Conservation (phyloP, 2,113 vertebrate genomes). For the Mesocricetus auratus region DNA sequence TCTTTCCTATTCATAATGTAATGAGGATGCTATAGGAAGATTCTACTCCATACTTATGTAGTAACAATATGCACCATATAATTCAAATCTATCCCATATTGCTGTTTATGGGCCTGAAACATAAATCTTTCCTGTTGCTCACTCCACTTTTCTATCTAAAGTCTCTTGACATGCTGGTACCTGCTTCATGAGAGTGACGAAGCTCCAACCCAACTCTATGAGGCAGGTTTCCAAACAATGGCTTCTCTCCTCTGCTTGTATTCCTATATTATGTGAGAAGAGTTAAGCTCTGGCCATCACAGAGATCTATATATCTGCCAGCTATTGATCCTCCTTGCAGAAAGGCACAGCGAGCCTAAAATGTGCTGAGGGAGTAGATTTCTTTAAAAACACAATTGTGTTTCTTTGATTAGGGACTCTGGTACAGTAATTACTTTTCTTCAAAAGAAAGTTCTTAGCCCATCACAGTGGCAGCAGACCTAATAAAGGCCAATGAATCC, state of each 20-base stretch:
- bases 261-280: not conserved
- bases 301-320: slow-evolving; percentile 66
- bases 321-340: slow-evolving; percentile 67
- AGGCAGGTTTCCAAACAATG: not conserved
- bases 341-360: slow-evolving; percentile 63
- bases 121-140: not conserved
- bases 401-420: slow-evolving; percentile 71
- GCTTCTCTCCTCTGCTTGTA: slow-evolving; percentile 31
- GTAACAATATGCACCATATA: not conserved
- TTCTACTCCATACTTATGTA: not conserved
- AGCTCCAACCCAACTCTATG: slow-evolving; percentile 16
- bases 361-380: slow-evolving; percentile 80
- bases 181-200: not conserved
- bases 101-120: not conserved
- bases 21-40: not conserved
- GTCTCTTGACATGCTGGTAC: not conserved
- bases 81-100: not conserved
- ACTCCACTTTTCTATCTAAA: not conserved
- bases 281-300: slow-evolving; percentile 46
- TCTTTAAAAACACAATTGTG: slow-evolving; percentile 68
- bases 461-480: slow-evolving; percentile 78
- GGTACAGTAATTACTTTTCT: slow-evolving; percentile 82
- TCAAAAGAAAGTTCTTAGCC: slow-evolving; percentile 77
- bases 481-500: slow-evolving; percentile 79
- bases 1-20: slow-evolving; percentile 12